Base-by-base conservation (phyloP, 2,888 invertebrate genomes). In the Apodemia duryi region DNA sequence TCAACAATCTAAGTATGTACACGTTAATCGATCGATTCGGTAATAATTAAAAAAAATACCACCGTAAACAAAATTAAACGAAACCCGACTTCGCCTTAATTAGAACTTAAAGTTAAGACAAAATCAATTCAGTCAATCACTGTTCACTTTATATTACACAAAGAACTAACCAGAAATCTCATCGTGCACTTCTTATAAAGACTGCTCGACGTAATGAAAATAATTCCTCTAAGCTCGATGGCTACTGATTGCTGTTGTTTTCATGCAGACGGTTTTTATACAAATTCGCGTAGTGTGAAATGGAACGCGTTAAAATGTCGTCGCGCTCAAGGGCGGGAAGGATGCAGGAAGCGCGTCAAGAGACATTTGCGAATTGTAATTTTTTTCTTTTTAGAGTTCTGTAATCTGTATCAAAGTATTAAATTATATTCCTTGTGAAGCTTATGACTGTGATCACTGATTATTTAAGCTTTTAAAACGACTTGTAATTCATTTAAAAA, bases 181-280 rank as follows among this genome's bases (percentile, higher is more conserved):
- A 91, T 91, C 88, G 77, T 91, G 91, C 88, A 91, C 88, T 91
- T 91, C 91, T 86, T 86, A 88, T 74, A 79, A 84, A 60, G 60
- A 60, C 60, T 60, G 60, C 60, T 60, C 86, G 91, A 91, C 91
- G 91, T 35, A 60, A 57, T 13, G 29, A n/a, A 60, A n/a, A 60
- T 60, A 35, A 54, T 60, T 60, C 7, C 51, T 51, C 35, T 60
- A 35, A 60, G 91, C 91, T 77, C 88, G 88, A 86, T 82, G 84
- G 89, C 91, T 91, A 91, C 91, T 91, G 91, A 89, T 80, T 88
- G 87, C 80, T 85, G 82, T 84, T 82, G 80, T 84, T 87, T 82
- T 77, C 86, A 79, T 73, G 82, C 73, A 75, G 78, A 67, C 72
- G 71, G 81, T 83, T 85, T 91, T 90, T 91, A 91, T 91, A 91